These are phyloP conservation scores for Acronicta aceris DNA, from an alignment of 2,888 invertebrate genomes.

Conservation along the genomic window DNA sequence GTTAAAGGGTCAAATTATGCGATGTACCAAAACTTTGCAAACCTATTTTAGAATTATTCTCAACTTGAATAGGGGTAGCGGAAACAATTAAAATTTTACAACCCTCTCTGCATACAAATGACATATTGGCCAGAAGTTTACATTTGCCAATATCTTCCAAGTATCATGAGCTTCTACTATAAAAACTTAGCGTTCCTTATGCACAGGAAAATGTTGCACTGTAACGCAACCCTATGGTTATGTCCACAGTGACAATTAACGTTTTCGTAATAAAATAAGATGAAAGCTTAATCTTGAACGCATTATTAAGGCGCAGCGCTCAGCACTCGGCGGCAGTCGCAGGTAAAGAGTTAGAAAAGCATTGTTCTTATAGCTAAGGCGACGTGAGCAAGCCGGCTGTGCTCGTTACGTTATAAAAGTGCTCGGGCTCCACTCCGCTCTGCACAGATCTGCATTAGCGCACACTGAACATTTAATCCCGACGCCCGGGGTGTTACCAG, in stretches of 20 bases:
- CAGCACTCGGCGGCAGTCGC: conserved; percentile 18
- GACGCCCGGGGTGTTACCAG: conserved; percentile 40
- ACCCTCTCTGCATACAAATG: conserved; percentile 7
- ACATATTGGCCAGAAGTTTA: neutral
- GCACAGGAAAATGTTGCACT: too few relatives aligned
- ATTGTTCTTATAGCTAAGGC: conserved; percentile 61
- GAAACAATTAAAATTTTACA: conserved; percentile 40
- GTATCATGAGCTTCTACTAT: neutral
- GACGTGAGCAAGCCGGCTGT: conserved; percentile 57
- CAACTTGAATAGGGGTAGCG: conserved; percentile 34
- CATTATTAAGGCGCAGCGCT: conserved; percentile 39
- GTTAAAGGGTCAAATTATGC: conserved; percentile 46
- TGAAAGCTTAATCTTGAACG: conserved; percentile 40
- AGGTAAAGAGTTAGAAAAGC: conserved; percentile 54
- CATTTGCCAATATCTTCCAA: neutral
- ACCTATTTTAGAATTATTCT: conserved; percentile 45
- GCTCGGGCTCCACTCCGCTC: conserved; percentile 47
- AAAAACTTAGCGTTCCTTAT: too few relatives aligned
- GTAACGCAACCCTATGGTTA: neutral
- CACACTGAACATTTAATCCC: conserved; percentile 62
- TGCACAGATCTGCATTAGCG: conserved; percentile 59
- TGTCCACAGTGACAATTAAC: conserved; percentile 5
- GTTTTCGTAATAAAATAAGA: conserved; percentile 11
- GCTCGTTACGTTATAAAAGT: conserved; percentile 59
- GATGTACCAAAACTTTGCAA: conserved; percentile 34